phyloP scores from a whole-genome alignment of 2,888 invertebrate genomes.

The Amorpha juglandis region DNA sequence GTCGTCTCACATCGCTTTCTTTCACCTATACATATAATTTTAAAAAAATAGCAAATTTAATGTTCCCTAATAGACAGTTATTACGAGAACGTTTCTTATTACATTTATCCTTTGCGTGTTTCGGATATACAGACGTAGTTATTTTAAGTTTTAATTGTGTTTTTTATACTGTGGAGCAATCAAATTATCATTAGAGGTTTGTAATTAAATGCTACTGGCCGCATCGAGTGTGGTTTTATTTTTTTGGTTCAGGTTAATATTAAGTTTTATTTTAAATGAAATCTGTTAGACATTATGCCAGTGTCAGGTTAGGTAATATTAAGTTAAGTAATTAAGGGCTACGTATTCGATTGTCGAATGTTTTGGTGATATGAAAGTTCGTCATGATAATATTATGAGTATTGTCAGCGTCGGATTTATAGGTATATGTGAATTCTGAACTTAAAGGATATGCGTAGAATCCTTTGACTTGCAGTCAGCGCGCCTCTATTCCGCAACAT shows the following conservation, averaged over 20 bases:
- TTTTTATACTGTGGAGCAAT: constrained; percentile 30
- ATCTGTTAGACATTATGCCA: too few relatives aligned
- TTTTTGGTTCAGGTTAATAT: background rate
- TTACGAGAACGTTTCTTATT: constrained; percentile 15
- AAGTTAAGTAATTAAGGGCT: background rate
- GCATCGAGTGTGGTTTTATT: background rate
- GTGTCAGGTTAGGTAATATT: too few relatives aligned
- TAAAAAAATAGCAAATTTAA: background rate
- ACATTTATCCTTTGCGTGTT: background rate
- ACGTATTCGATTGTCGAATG: too few relatives aligned
- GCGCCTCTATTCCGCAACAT: too few relatives aligned
- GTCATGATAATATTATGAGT: too few relatives aligned
- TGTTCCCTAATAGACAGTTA: background rate
- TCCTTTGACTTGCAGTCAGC: too few relatives aligned
- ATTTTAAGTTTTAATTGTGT: constrained; percentile 5
- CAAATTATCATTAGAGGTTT: constrained; percentile 45
- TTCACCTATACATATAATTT: too few relatives aligned
- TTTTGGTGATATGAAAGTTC: background rate
- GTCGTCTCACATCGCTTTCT: too few relatives aligned
- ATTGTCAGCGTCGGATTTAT: too few relatives aligned
- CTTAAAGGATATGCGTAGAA: too few relatives aligned
- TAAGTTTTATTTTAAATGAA: too few relatives aligned
- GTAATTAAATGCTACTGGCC: constrained; percentile 6
- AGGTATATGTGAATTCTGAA: too few relatives aligned
- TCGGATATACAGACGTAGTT: background rate